Evolutionary conservation across 2,113 vertebrate species (phyloP), one percentile per base, ranked within the genome.

Genomic region (Lophotis ruficrista): DNA sequence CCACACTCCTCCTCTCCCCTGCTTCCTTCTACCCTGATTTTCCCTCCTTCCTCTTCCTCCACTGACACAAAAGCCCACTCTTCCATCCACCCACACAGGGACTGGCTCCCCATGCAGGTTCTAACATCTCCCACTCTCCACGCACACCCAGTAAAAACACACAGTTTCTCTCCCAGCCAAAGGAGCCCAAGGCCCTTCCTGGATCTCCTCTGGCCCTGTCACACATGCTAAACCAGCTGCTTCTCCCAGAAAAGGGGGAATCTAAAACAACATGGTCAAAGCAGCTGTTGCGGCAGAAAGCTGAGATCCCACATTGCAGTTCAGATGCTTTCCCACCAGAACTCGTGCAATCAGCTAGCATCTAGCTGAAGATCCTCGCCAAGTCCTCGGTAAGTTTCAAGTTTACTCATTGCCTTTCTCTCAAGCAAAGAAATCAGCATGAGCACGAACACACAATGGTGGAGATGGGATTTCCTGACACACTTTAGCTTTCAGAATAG

Each of bases 271-370:
- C 22, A 1, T 0, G 2, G 37, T 11, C 66, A 33, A 41, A 58
- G 48, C 56, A 38, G 35, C 50, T 54, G 37, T 4, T 7, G 11
- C 4, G 21, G 78, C 62, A n/a, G 58, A 60, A 20, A 65, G 50
- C 51, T 18, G 38, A 56, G 57, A 20, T 27, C 53, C 83, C 25
- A 15, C 45, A 0, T 0, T 51, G 23, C 83, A 65, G 33, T 2
- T 2, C 37, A 9, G 57, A 4, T 1, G 5, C 24, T 14, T 25
- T 21, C 68, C 54, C 69, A 24, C 13, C 72, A n/a, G 15, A 19
- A 72, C 57, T 22, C 6, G 0, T 4, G 12, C 53, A 1, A 12
- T 3, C 57, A 14, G 16, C 21, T 19, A n/a, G n/a, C 72, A 8
- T 14, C 51, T 1, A n/a, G 19, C 75, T 43, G 22, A 75, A 72